phyloP scores from a whole-genome alignment of 2,888 invertebrate species.

The Synanthedon myopaeformis region DNA sequence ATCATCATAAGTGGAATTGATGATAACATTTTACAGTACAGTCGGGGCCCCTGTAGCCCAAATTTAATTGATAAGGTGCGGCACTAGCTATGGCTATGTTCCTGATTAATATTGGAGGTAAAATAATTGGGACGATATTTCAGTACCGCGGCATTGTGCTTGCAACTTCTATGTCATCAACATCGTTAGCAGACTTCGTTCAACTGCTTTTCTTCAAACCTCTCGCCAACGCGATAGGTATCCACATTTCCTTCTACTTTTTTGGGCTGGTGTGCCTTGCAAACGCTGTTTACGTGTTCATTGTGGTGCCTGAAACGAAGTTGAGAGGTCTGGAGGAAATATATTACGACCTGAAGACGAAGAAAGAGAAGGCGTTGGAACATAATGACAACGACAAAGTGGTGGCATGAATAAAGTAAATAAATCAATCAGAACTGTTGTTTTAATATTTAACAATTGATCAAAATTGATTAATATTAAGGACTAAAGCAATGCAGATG shows the following conservation, averaged over 20 bases:
- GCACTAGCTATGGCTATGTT: too few species aligned
- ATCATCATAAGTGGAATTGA: too few species aligned
- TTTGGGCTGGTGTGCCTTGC: slow-evolving; percentile 34
- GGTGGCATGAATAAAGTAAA: neutral
- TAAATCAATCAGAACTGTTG: neutral
- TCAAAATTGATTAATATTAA: too few species aligned
- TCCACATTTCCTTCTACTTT: slow-evolving; percentile 39
- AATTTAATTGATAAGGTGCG: too few species aligned
- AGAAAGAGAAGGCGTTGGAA: slow-evolving; percentile 24
- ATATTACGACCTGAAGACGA: slow-evolving; percentile 33
- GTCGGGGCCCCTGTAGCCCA: too few species aligned
- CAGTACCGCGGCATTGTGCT: slow-evolving; percentile 54
- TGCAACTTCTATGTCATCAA: slow-evolving; percentile 37
- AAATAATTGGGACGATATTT: slow-evolving; percentile 10
- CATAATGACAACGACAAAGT: neutral
- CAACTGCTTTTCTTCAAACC: slow-evolving; percentile 51
- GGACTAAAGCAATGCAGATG: too few species aligned
- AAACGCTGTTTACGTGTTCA: slow-evolving; percentile 27
- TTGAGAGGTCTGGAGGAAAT: slow-evolving; percentile 37
- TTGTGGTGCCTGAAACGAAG: slow-evolving; percentile 44
- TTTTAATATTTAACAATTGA: too few species aligned
- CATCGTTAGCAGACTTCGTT: slow-evolving; percentile 31
- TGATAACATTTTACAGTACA: too few species aligned
- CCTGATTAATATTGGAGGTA: too few species aligned
- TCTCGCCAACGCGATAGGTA: slow-evolving; percentile 30